Evolutionary conservation across 2,797 vertebrate genomes (phyloP), one percentile per base, ranked within the genome.

Genomic region (Threskiornis aethiopicus): DNA sequence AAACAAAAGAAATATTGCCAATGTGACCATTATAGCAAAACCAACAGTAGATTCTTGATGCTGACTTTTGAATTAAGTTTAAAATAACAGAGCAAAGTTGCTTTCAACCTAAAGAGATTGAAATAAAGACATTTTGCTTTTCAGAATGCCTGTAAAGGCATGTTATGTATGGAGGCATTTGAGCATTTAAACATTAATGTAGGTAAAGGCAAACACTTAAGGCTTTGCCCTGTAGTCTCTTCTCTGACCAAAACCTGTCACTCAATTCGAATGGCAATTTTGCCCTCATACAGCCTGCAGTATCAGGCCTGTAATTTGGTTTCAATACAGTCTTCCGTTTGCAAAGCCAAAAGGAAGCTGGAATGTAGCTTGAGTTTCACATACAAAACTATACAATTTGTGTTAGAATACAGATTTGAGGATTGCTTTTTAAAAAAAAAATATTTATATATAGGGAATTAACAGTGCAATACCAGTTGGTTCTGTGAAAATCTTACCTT

Each of bases 381-480:
- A 93, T 94, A 97, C 49, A 92, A 97, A 97, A 97, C 84, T 94
- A 94, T 52, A 83, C 11, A 62, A 77, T 78, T 93, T 86, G 67
- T 64, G 72, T 96, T 92, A 97, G 84, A 95, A 77, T 71, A 91
- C 12, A 91, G 65, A 87, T 69, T 49, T 92, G 66, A 89, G 42
- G 41, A 93, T 16, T 87, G 64, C 46, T 89, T 82, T 84, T 37
- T n/a, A 33, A 94, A 96, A 94, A 96, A 94, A 94, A 93, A 59
- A 87, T 66, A 96, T 52, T 81, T 90, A 70, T 94, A 91, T 82
- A 94, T 76, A 89, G 90, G 37, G 87, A 97, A 87, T 96, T 77
- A 98, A 97, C 98, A 98, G 98, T 98, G 98, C 97, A 98, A 97
- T 93, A 96, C 87, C 67, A 90, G 89, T 54, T 76, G 90, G 79